phyloP scores from a whole-genome alignment of 1,140 invertebrate genomes.

The Rhopalosiphum padi region DNA sequence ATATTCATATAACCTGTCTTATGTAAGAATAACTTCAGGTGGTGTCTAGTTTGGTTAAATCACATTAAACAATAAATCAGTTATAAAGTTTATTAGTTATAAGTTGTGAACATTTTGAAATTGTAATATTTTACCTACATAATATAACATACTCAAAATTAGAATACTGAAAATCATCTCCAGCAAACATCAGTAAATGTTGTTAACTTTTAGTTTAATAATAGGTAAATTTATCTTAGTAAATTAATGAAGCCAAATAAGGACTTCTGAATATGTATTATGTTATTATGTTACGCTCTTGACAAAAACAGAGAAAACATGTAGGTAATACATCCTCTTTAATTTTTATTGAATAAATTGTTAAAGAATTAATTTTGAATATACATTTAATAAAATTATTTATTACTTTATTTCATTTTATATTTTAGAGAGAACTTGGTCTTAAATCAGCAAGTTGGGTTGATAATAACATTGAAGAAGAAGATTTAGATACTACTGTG shows the following conservation, averaged over 20 bases:
- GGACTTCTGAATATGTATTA: too few species aligned
- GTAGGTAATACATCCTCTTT: not conserved
- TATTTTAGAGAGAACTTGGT: conserved; percentile 67
- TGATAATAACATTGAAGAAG: conserved; percentile 50
- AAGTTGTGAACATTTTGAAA: not conserved
- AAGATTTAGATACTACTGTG: conserved; percentile 11
- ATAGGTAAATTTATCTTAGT: too few species aligned
- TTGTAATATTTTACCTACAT: not conserved
- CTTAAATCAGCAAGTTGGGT: conserved; percentile 65
- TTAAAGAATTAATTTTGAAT: not conserved
- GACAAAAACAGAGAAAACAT: not conserved
- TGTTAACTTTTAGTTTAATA: too few species aligned
- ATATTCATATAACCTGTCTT: too few species aligned
- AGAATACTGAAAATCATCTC: too few species aligned
- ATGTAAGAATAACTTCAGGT: too few species aligned
- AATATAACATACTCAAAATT: too few species aligned
- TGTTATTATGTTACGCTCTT: not conserved
- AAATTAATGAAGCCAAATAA: not conserved
- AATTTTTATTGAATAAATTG: not conserved
- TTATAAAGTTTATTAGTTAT: too few species aligned
- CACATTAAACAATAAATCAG: too few species aligned
- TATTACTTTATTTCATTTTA: not conserved
- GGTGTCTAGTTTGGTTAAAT: too few species aligned
- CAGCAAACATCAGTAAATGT: too few species aligned
- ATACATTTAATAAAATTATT: not conserved